These are phyloP conservation scores for Diarsia brunnea DNA, from an alignment of 2,888 invertebrate genomes.

Conservation along the genomic window DNA sequence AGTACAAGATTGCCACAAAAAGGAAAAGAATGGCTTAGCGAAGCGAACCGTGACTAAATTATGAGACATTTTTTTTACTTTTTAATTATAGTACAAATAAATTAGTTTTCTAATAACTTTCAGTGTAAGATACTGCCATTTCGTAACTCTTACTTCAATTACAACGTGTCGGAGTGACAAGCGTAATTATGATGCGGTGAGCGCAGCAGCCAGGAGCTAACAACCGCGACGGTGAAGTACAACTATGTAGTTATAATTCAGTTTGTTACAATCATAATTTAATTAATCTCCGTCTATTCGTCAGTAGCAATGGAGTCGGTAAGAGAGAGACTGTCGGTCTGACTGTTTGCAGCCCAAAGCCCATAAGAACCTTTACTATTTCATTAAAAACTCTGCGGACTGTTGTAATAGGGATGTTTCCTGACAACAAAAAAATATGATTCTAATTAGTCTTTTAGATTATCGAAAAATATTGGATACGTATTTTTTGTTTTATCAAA, in stretches of 20 bases:
- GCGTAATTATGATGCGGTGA: conserved; percentile 35
- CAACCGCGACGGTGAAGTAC: conserved; percentile 6
- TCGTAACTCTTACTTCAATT: conserved; percentile 43
- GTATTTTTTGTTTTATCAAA: too few species aligned
- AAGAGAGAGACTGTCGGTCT: background rate
- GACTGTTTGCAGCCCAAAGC: background rate
- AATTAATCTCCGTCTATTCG: background rate
- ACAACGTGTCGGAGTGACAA: conserved; percentile 26
- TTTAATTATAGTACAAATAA: conserved; percentile 13
- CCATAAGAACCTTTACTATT: too few species aligned
- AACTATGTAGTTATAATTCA: background rate
- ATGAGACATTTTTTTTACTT: background rate
- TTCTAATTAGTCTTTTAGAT: too few species aligned
- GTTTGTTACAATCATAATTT: background rate
- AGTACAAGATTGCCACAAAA: background rate
- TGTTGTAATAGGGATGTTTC: too few species aligned
- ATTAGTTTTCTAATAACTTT: conserved; percentile 20
- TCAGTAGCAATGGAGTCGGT: background rate
- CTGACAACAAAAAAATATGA: too few species aligned
- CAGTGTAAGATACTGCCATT: conserved; percentile 3
- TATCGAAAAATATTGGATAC: too few species aligned
- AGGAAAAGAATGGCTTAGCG: background rate
- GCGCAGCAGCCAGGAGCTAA: background rate
- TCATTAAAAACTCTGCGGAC: too few species aligned
- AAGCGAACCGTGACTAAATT: background rate